Percentiles rank a stretch among this genome's conserved stretches.
Conservation (phyloP, 2,113 vertebrate genomes). For the Gallinago jamesoni region DNA sequence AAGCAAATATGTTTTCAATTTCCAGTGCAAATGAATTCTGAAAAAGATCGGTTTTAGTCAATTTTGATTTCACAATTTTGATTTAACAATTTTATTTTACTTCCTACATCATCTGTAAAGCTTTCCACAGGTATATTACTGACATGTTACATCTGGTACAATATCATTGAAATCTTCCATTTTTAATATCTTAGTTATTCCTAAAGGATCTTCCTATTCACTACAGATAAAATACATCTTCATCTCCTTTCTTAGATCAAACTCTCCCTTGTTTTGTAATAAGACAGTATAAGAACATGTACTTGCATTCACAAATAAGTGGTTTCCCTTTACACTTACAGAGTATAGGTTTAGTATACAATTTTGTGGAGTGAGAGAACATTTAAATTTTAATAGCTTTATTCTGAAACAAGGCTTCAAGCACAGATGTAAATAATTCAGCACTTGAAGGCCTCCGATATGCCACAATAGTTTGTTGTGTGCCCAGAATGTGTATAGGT, state of each 20-base stretch:
- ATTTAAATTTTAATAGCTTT: slow-evolving; percentile 23
- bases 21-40: slow-evolving; percentile 15
- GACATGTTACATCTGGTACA: not conserved
- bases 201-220: not conserved
- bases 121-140: not conserved
- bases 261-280: not conserved
- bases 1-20: not conserved
- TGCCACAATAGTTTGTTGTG: not conserved
- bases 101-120: not conserved
- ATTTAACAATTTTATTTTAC: slow-evolving; percentile 1
- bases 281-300: not conserved
- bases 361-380: not conserved
- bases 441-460: not conserved
- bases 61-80: slow-evolving; percentile 8
- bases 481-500: not conserved
- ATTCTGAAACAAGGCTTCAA: slow-evolving; percentile 21
- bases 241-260: not conserved
- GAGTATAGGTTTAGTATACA: not conserved
- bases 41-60: not conserved
- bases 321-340: not conserved
- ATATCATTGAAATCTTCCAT: not conserved
- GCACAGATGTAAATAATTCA: slow-evolving; percentile 29
- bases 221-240: not conserved
- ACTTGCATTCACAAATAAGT: not conserved
- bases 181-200: not conserved